Percentiles rank a stretch among this genome's conserved stretches.
phyloP scores from a whole-genome alignment of 2,113 vertebrate species.

The Mola mola region DNA sequence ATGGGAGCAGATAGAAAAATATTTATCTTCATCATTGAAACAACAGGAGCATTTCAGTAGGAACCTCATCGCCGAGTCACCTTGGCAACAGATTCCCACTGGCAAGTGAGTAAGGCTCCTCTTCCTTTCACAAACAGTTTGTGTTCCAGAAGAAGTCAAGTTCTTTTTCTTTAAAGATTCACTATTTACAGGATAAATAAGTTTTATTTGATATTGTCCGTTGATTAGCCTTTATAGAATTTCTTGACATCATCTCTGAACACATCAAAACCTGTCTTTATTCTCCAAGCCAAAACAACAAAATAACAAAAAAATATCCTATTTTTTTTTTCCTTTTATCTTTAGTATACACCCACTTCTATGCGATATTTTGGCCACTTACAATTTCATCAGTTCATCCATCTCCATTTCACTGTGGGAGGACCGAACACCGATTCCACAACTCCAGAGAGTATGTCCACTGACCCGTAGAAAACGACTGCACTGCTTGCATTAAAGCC shows the following conservation, averaged over 20 bases:
- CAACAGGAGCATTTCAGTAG: conserved; percentile 63
- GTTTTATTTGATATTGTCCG: conserved; percentile 71
- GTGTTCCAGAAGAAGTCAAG: conserved; percentile 79
- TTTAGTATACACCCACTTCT: conserved; percentile 35
- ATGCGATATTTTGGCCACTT: conserved; percentile 29
- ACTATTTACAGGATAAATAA: conserved; percentile 85
- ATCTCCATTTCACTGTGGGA: conserved; percentile 25
- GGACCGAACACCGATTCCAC: conserved; percentile 23
- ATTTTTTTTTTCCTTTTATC: conserved; percentile 20
- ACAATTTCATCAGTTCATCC: conserved; percentile 34
- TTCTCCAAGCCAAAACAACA: conserved; percentile 44
- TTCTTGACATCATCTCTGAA: conserved; percentile 78
- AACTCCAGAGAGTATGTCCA: conserved; percentile 24
- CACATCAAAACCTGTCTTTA: conserved; percentile 55
- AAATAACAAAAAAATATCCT: conserved; percentile 23
- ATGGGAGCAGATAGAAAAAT: conserved; percentile 83
- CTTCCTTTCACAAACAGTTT: conserved; percentile 72
- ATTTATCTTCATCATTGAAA: conserved; percentile 82
- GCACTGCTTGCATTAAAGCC: conserved; percentile 35
- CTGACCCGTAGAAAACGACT: conserved; percentile 16
- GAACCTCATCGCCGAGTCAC: conserved; percentile 51
- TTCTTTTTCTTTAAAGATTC: conserved; percentile 73
- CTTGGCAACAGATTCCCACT: conserved; percentile 62
- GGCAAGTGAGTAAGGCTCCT: conserved; percentile 76
- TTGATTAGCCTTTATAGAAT: conserved; percentile 70